A percentile compares a stretch with the other conserved stretches of the same genome.
Evolutionary conservation across 64 coral and sea anemone genomes (phyloP).

Genomic region (Montipora sp.): DNA sequence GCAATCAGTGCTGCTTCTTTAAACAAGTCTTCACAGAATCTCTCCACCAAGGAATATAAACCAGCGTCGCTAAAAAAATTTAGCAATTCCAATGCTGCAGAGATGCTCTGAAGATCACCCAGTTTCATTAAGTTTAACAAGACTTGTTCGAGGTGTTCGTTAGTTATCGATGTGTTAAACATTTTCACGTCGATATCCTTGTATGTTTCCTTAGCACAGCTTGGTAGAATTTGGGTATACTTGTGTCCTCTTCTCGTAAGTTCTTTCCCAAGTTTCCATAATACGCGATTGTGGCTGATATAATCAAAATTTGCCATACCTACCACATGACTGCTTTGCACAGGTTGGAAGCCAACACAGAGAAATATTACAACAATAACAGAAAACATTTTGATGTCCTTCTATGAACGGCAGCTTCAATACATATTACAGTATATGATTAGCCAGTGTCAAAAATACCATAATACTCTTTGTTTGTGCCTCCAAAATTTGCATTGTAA

Average conservation of each 20-base stretch:
- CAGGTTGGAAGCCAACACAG: too few relatives aligned
- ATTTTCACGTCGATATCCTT: conserved; percentile 53
- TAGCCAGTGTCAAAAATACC: too few relatives aligned
- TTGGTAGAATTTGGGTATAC: not conserved
- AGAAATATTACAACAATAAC: too few relatives aligned
- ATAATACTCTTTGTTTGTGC: too few relatives aligned
- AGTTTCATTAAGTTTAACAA: not conserved
- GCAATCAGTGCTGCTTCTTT: conserved; percentile 21
- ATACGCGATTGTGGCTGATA: conserved; percentile 49
- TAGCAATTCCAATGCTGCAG: too few relatives aligned
- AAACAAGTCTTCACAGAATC: conserved; percentile 63
- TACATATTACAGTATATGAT: too few relatives aligned
- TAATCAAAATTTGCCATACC: too few relatives aligned
- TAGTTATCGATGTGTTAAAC: conserved; percentile 70
- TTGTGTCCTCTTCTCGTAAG: conserved; percentile 29
- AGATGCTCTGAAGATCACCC: not conserved
- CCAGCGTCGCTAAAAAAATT: not conserved
- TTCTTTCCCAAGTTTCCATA: conserved; percentile 57
- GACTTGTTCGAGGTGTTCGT: conserved; percentile 30
- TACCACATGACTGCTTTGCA: too few relatives aligned
- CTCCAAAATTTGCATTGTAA: too few relatives aligned
- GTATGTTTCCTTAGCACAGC: conserved; percentile 58
- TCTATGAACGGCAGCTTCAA: too few relatives aligned
- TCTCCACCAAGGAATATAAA: conserved; percentile 14
- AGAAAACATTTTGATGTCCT: too few relatives aligned